Percentiles rank a stretch among this genome's conserved stretches.
These are phyloP conservation scores for Paratilapia polleni DNA, from an alignment of 2,113 vertebrate species.

Conservation along the genomic window DNA sequence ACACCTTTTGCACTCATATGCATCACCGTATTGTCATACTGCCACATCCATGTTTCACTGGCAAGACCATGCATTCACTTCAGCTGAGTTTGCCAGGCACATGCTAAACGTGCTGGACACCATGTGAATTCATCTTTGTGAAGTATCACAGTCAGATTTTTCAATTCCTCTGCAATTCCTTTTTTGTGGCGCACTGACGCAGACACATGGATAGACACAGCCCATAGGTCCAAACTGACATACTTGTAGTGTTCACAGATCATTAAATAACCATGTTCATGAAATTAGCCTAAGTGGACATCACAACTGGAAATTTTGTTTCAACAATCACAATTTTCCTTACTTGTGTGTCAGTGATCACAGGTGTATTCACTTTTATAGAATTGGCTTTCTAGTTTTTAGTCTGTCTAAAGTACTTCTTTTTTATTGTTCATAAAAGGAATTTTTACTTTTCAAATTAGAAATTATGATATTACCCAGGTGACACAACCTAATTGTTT, in stretches of 20 bases:
- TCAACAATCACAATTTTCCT: neutral
- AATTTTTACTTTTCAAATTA: neutral
- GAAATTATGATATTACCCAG: neutral
- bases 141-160: neutral
- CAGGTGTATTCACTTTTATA: neutral
- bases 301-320: neutral
- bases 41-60: neutral
- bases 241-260: neutral
- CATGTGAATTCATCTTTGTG: neutral
- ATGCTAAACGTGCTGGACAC: neutral
- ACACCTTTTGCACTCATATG: slow-evolving; percentile 9
- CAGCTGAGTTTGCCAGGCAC: neutral
- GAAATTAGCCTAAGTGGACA: neutral
- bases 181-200: neutral
- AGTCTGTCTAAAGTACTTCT: neutral
- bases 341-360: neutral
- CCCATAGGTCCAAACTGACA: neutral
- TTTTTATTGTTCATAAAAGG: neutral
- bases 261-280: neutral
- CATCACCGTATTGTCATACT: neutral
- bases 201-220: neutral
- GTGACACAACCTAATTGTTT: neutral
- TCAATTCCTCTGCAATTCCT: neutral
- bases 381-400: neutral
- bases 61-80: neutral